A percentile compares a stretch with the other conserved stretches of the same genome.
Conservation (phyloP, 2,888 invertebrate genomes). For the Peribatodes rhomboidaria region DNA sequence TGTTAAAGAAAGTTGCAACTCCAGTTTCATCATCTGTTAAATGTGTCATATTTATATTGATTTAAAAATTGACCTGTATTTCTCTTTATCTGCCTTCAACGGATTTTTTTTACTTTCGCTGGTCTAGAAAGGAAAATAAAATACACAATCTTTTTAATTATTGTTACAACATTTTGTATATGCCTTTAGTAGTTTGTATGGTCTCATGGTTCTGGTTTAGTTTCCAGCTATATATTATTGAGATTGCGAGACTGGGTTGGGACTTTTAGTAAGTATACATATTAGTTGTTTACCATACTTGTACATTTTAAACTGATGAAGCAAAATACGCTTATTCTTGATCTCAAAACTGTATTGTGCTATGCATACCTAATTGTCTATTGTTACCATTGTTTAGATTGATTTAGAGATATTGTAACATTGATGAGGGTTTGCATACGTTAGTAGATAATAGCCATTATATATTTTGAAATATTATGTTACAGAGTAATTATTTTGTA, state of each 20-base stretch:
- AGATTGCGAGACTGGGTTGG: constrained; percentile 18
- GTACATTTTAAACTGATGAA: constrained; percentile 47
- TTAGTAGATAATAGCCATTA: background rate
- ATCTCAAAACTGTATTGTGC: constrained; percentile 5
- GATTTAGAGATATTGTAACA: constrained; percentile 1
- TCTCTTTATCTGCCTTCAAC: background rate
- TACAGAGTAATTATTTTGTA: no score
- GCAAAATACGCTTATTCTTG: constrained; percentile 61
- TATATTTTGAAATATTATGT: background rate
- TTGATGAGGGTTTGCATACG: background rate
- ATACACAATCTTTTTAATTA: background rate
- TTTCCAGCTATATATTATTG: no score
- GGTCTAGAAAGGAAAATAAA: background rate
- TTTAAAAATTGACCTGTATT: background rate
- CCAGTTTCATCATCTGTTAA: constrained; percentile 9
- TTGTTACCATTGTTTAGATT: background rate
- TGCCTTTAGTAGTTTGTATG: no score
- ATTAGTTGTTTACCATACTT: constrained; percentile 48
- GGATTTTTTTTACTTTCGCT: background rate
- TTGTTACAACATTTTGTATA: no score
- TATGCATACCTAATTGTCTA: background rate
- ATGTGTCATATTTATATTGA: background rate
- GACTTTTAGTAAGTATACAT: background rate
- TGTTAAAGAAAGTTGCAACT: constrained; percentile 34
- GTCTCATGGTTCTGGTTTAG: no score